Conservation (phyloP, 2,797 vertebrate genomes). For the Emys orbicularis region DNA sequence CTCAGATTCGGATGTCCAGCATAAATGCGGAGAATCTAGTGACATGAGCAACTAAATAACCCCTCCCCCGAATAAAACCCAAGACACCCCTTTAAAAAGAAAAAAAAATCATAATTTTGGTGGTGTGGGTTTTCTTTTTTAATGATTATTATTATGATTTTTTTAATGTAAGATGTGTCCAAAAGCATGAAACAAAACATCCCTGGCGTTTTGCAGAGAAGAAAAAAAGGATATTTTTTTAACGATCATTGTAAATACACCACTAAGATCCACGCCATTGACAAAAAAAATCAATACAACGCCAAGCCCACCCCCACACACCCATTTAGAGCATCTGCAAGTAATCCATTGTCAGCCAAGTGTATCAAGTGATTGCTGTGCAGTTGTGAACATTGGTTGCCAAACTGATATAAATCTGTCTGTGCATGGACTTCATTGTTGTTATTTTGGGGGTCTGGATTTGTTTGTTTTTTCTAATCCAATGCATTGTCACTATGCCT, state of each 20-base stretch:
- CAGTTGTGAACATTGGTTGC: constrained; percentile 65
- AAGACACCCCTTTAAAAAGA: constrained; percentile 30
- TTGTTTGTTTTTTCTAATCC: neutral
- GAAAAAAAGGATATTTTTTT: constrained; percentile 34
- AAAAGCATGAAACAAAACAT: neutral
- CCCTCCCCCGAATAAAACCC: constrained; percentile 22
- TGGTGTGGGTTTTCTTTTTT: constrained; percentile 37
- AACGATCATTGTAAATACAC: constrained; percentile 66
- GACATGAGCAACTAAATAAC: constrained; percentile 85
- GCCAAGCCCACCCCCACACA: constrained; percentile 35
- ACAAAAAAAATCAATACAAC: constrained; percentile 15
- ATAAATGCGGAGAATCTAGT: constrained; percentile 95
- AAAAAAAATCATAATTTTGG: constrained; percentile 42
- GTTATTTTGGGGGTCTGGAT: neutral
- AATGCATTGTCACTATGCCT: neutral
- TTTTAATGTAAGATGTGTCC: constrained; percentile 35
- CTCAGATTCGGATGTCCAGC: constrained; percentile 98
- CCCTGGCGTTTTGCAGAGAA: neutral
- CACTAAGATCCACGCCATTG: constrained; percentile 51
- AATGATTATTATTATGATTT: neutral
- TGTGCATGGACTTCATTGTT: constrained; percentile 22
- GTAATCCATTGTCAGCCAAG: constrained; percentile 45
- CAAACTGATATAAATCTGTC: constrained; percentile 22
- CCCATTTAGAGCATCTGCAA: constrained; percentile 59
- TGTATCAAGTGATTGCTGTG: constrained; percentile 63